Base-by-base conservation (phyloP, 2,888 invertebrate species). In the Pocota personata region DNA sequence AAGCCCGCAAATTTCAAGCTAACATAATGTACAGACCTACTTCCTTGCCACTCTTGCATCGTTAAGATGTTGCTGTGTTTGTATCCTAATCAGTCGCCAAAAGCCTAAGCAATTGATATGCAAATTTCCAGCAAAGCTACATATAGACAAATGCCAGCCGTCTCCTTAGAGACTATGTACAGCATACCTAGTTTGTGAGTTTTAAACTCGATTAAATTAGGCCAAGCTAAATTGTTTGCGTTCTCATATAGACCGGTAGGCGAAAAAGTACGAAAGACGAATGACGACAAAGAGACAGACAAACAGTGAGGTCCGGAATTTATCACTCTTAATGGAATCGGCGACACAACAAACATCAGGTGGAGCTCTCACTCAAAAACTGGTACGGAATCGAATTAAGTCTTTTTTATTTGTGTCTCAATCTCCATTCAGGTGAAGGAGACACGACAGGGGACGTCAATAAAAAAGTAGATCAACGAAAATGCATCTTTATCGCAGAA, bases 391-490 rank as follows among this genome's bases (percentile, higher is more conserved):
- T 60, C 35, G 60, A 62, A 78, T 78, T 78, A 69, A 78, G 69
- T 40, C 55, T 12, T 60, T 60, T 67, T 48, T 30, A 43, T 66
- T n/a, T n/a, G n/a, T n/a, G n/a, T n/a, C n/a, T n/a, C n/a, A n/a
- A 52, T 21, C 24, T 35, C 60, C 2, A 46, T 75, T 64, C 27
- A 32, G 52, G 32, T 66, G 48, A 66, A 46, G 60, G 48, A 12
- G 19, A 57, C 24, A 62, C 66, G 69, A 62, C 71, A 60, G 60
- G 67, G 35, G 55, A 58, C 66, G 72, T 37, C 52, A 30, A 48
- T 21, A 58, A 35, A 69, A 80, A 84, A 80, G 35, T 84, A 69
- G 84, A 64, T 84, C 84, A 84, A 75, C 58, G 64, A 57, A 24
- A 80, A 80, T 66, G 64, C 58, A 50, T 79, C 73, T 66, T 35